Base-by-base conservation (phyloP, 2,888 invertebrate genomes). In the Drosophila siamana region DNA sequence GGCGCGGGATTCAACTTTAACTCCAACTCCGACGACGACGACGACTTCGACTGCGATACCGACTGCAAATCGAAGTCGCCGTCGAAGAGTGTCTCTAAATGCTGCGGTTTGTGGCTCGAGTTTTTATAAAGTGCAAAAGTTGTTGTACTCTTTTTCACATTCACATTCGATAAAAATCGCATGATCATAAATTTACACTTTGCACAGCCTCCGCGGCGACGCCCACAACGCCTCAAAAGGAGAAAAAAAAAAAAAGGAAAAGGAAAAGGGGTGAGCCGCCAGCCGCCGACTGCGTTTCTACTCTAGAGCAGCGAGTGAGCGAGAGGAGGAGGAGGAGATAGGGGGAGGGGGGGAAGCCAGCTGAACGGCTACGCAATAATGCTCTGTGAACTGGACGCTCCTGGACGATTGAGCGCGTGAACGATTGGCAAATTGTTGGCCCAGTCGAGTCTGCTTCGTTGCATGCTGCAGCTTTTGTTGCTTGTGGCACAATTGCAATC, bases 111-210 rank as follows among this genome's bases (percentile, higher is more conserved):
- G 60, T 43, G 59, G 38, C 46, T 51, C 24, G 24, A 43, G 26
- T 82, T 79, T 86, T 88, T 88, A 88, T 89, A 89, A 89, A 87
- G 89, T 89, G 89, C 84, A 89, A 89, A 86, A 86, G 83, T 80
- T 77, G 77, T 80, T 82, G 88, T 78, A 86, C 81, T 88, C 78
- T 86, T 89, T 84, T 82, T 69, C 78, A 75, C 78, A 78, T 78
- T 82, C 81, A 72, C 79, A 82, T 80, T 84, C 83, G 91, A 91
- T 91, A 91, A 91, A 90, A 91, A 91, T 91, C 92, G 88, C 83
- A 89, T 85, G 89, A 90, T 91, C 92, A 91, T 91, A 91, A 91
- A 91, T 91, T 91, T 92, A 90, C 92, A 91, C 91, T 91, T 90
- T 89, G 91, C 90, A 85, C 91, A 89, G 91, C 92, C 91, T 92